phyloP scores from a whole-genome alignment of 2,888 invertebrate genomes.

The Trissolcus brochymenae region DNA sequence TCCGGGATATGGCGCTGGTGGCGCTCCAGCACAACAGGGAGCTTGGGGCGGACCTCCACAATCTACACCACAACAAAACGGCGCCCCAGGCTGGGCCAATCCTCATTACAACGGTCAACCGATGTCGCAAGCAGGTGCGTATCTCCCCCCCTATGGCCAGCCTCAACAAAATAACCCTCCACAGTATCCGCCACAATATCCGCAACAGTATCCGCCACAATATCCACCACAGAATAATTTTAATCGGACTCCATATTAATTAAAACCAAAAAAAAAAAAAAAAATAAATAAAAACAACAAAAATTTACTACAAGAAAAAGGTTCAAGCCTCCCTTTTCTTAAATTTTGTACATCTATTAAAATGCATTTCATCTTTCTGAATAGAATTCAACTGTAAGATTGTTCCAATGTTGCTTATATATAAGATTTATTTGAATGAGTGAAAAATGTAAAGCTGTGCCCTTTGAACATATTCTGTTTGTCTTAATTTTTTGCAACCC shows the following conservation, averaged over 20 bases:
- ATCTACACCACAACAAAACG: constrained; percentile 65
- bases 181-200: constrained; percentile 71
- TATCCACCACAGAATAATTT: constrained; percentile 44
- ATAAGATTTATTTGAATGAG: no score
- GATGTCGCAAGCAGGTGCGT: constrained; percentile 75
- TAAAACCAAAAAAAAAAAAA: background rate
- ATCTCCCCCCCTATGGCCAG: constrained; percentile 68
- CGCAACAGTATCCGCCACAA: background rate
- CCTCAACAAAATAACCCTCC: constrained; percentile 66
- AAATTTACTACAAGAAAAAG: no score
- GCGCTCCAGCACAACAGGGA: constrained; percentile 57
- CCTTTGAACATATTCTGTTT: no score
- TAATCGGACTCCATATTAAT: constrained; percentile 11
- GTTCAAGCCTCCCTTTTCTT: no score
- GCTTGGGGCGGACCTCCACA: constrained; percentile 33
- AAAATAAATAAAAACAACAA: background rate
- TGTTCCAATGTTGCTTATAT: no score
- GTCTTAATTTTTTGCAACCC: no score
- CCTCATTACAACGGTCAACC: constrained; percentile 73
- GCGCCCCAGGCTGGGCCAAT: constrained; percentile 72
- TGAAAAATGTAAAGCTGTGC: no score
- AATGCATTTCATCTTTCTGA: no score
- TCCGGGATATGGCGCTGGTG: constrained; percentile 71
- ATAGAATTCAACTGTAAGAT: no score
- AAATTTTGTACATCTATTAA: no score